Percentiles rank a stretch among this genome's conserved stretches.
Evolutionary conservation across 2,113 vertebrate species (phyloP).

Genomic region (Thomomys bottae): DNA sequence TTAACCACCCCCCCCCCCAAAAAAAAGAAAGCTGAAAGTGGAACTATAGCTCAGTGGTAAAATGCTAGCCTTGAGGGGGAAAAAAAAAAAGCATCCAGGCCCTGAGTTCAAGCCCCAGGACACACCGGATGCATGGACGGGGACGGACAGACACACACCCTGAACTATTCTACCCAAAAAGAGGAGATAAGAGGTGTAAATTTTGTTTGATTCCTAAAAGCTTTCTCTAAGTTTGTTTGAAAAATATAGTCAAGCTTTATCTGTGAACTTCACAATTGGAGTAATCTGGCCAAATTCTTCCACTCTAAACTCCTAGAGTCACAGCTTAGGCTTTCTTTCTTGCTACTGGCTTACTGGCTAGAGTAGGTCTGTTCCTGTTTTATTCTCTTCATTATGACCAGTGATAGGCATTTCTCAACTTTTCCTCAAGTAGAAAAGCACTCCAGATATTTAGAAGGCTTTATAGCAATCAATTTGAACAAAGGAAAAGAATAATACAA

Average conservation of each 20-base stretch:
- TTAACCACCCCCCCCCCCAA: no score
- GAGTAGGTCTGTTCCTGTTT: not conserved
- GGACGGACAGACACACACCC: no score
- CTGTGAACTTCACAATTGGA: not conserved
- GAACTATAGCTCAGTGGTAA: no score
- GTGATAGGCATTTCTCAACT: not conserved
- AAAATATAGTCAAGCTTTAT: constrained; percentile 30
- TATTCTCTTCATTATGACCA: not conserved
- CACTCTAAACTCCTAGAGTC: not conserved
- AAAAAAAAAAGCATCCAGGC: no score
- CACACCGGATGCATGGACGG: no score
- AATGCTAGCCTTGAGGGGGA: no score
- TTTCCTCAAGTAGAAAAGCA: not conserved
- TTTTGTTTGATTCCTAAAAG: not conserved
- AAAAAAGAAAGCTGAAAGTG: no score
- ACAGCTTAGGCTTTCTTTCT: not conserved
- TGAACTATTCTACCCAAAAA: not conserved
- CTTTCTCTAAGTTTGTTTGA: constrained; percentile 21
- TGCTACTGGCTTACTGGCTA: not conserved
- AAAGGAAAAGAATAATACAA: not conserved
- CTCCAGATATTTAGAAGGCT: not conserved
- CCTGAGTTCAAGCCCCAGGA: no score
- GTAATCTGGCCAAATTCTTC: not conserved
- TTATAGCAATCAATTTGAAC: not conserved
- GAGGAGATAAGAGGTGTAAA: not conserved